Percentiles rank a stretch among this genome's conserved stretches.
phyloP scores from a whole-genome alignment of 2,888 invertebrate genomes.

The Scaptomyza flava region DNA sequence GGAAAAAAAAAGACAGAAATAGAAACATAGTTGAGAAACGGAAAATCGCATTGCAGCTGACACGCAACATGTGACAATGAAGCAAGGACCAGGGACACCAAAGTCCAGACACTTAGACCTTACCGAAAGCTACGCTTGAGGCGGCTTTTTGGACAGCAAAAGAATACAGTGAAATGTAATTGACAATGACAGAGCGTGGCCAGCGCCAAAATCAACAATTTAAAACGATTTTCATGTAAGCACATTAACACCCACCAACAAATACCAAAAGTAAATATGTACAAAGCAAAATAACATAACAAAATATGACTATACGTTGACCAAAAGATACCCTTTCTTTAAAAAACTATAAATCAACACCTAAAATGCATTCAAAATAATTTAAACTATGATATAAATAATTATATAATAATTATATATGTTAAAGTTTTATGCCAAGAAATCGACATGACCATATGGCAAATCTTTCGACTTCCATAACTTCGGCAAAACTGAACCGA shows the following conservation, averaged over 20 bases:
- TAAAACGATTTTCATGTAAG: constrained; percentile 78
- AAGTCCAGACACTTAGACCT: constrained; percentile 15
- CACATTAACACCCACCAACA: constrained; percentile 48
- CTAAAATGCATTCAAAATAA: too few species aligned
- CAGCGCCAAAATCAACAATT: constrained; percentile 67
- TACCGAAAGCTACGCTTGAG: constrained; percentile 33
- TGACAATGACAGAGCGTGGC: constrained; percentile 74
- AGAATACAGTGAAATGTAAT: constrained; percentile 45
- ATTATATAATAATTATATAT: too few species aligned
- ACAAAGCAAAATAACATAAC: constrained; percentile 15
- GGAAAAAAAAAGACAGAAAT: constrained; percentile 58
- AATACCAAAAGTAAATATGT: constrained; percentile 36
- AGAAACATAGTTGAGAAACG: constrained; percentile 16
- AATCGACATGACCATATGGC: too few species aligned
- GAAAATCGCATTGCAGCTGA: constrained; percentile 50
- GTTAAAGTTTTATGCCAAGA: too few species aligned
- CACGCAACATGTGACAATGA: constrained; percentile 64
- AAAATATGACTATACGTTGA: rapidly evolving
- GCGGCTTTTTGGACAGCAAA: constrained; percentile 39
- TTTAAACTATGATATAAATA: too few species aligned
- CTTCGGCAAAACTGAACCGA: too few species aligned
- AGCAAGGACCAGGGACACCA: background rate
- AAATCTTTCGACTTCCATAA: too few species aligned
- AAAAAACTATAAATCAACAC: too few species aligned
- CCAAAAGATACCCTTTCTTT: background rate